Evolutionary conservation across 2,797 vertebrate genomes (phyloP).

Genomic region (Tenualosa thibaudeaui): DNA sequence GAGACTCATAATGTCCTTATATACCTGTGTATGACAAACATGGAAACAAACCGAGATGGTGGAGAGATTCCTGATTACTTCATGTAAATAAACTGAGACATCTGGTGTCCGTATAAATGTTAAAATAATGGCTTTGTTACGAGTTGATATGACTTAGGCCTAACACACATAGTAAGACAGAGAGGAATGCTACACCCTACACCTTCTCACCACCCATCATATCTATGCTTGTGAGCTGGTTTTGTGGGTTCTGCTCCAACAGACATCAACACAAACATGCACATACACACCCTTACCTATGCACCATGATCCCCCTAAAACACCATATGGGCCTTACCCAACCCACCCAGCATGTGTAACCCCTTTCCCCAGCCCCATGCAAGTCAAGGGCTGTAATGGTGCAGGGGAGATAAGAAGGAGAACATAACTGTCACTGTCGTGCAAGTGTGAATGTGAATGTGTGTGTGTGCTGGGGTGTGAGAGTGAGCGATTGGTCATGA

Average conservation of each 20-base stretch:
- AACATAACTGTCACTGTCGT: neutral
- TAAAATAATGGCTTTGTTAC: too few relatives aligned
- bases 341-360: neutral
- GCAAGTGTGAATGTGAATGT: neutral
- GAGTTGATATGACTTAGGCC: too few relatives aligned
- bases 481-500: neutral
- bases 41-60: too few relatives aligned
- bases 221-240: neutral
- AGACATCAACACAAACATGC: conserved; percentile 12
- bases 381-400: neutral
- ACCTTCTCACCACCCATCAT: neutral
- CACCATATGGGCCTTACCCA: too few relatives aligned
- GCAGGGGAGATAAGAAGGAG: neutral
- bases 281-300: too few relatives aligned
- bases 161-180: neutral
- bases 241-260: too few relatives aligned
- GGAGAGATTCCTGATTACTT: too few relatives aligned
- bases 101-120: too few relatives aligned
- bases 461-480: neutral
- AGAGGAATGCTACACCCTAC: neutral
- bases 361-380: neutral
- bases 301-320: neutral
- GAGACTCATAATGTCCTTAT: too few relatives aligned
- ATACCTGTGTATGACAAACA: too few relatives aligned
- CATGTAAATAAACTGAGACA: too few relatives aligned